Conservation (phyloP, 2,888 invertebrate species). For the Drosophila pseudotakahashii region DNA sequence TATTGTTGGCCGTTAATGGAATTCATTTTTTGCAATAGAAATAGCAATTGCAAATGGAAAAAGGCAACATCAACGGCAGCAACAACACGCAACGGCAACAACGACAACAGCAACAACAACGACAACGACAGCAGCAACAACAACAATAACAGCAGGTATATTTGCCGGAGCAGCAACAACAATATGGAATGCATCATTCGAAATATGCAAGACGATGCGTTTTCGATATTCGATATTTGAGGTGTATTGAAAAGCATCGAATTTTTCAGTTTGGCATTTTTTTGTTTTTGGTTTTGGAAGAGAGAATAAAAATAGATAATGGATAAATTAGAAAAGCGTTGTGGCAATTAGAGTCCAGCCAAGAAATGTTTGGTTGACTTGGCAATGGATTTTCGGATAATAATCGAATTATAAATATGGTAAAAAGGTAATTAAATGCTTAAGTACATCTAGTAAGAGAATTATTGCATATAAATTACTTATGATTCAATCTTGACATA, state of each 20-base stretch:
- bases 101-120: constrained; percentile 24
- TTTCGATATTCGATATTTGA: constrained; percentile 48
- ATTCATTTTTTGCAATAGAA: constrained; percentile 22
- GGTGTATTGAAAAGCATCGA: constrained; percentile 70
- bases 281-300: constrained; percentile 68
- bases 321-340: constrained; percentile 77
- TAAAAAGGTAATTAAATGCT: constrained; percentile 66
- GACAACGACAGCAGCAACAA: constrained; percentile 43
- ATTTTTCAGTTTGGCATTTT: constrained; percentile 52
- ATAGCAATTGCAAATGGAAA: constrained; percentile 10
- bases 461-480: constrained; percentile 50
- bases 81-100: constrained; percentile 46
- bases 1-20: constrained; percentile 23
- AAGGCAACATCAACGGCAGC: constrained; percentile 45
- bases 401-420: constrained; percentile 39
- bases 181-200: constrained; percentile 57
- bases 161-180: constrained; percentile 55
- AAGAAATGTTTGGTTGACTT: constrained; percentile 21
- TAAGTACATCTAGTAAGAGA: constrained; percentile 69
- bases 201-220: constrained; percentile 67
- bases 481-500: constrained; percentile 40
- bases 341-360: constrained; percentile 34
- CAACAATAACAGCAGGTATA: constrained; percentile 38
- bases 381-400: constrained; percentile 25
- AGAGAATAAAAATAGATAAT: constrained; percentile 83